Evolutionary conservation across 2,888 invertebrate genomes (phyloP).

Genomic region (Nysson spinosus): DNA sequence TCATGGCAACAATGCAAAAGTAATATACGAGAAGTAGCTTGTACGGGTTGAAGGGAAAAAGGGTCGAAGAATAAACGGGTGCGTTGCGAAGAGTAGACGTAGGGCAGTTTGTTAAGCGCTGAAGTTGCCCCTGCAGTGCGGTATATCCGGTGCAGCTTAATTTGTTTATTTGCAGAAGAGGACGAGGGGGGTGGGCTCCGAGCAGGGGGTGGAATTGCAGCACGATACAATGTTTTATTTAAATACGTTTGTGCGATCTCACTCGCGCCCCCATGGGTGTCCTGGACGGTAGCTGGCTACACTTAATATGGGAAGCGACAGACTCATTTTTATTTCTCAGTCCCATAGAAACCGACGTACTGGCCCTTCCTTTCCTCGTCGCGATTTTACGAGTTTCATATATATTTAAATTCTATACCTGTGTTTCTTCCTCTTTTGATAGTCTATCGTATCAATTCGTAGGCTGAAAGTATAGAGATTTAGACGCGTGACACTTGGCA

Average conservation of each 20-base stretch:
- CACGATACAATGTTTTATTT: slow-evolving; percentile 74
- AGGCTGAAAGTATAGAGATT: too few species aligned
- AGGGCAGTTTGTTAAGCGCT: slow-evolving; percentile 57
- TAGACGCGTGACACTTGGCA: too few species aligned
- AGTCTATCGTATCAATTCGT: too few species aligned
- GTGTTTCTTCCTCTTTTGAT: background rate
- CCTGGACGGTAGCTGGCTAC: slow-evolving; percentile 71
- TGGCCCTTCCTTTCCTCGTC: slow-evolving; percentile 32
- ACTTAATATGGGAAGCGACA: slow-evolving; percentile 75
- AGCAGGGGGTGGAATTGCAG: slow-evolving; percentile 67
- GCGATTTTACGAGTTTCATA: slow-evolving; percentile 44
- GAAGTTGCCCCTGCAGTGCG: slow-evolving; percentile 60
- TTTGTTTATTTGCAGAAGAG: slow-evolving; percentile 71
- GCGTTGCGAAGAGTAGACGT: slow-evolving; percentile 47
- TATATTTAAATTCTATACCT: slow-evolving; percentile 3
- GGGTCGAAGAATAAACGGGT: slow-evolving; percentile 48
- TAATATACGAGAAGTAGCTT: too few species aligned
- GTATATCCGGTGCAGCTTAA: slow-evolving; percentile 69
- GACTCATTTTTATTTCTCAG: slow-evolving; percentile 74
- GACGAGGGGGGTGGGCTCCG: slow-evolving; percentile 33
- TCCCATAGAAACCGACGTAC: slow-evolving; percentile 53
- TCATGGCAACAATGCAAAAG: too few species aligned
- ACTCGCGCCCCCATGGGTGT: slow-evolving; percentile 72
- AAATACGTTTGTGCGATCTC: slow-evolving; percentile 72
- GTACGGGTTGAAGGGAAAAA: slow-evolving; percentile 5